Percentiles rank a stretch among this genome's conserved stretches.
These are phyloP conservation scores for Calyptomena viridis DNA, from an alignment of 2,113 vertebrate species.

Conservation along the genomic window DNA sequence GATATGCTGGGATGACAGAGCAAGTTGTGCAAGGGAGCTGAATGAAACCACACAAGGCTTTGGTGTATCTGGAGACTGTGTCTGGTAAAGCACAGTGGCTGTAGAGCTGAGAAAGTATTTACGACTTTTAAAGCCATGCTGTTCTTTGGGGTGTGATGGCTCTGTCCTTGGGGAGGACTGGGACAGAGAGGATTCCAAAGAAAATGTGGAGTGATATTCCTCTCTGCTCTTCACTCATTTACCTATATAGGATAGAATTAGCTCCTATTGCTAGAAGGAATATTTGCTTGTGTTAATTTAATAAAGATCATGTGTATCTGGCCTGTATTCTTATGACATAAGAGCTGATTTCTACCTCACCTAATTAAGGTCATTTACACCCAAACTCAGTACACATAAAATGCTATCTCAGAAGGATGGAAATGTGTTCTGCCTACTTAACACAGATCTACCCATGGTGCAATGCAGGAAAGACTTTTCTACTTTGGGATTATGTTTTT, in stretches of 20 bases:
- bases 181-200: not conserved
- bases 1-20: not conserved
- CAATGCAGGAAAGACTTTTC: not conserved
- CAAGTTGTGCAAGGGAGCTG: not conserved
- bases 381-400: not conserved
- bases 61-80: not conserved
- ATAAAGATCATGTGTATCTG: not conserved
- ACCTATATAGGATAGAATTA: not conserved
- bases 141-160: not conserved
- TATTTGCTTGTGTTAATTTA: not conserved
- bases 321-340: not conserved
- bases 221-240: not conserved
- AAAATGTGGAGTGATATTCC: not conserved
- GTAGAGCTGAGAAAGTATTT: not conserved
- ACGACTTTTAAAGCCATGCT: not conserved
- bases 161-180: not conserved
- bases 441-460: not conserved
- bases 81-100: not conserved
- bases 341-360: not conserved
- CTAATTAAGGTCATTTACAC: not conserved
- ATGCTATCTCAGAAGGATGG: not conserved
- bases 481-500: slow-evolving; percentile 41
- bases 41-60: not conserved
- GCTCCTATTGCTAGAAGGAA: not conserved
- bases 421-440: not conserved